Base-by-base conservation (phyloP, 2,888 invertebrate species). In the Plebejus anna region DNA sequence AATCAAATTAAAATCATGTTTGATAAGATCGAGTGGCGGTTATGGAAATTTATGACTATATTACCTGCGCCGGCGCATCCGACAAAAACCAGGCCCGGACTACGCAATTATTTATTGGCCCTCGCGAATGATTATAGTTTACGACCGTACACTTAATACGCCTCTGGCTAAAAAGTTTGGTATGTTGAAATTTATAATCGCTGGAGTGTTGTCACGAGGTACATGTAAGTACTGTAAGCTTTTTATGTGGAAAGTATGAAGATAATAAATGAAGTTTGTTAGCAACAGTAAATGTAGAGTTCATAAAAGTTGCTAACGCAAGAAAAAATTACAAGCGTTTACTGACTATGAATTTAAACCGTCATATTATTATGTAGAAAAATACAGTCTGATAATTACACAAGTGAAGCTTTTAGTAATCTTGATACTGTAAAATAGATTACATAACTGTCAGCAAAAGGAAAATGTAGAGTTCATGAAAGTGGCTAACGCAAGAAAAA, bases 21-120 rank as follows among this genome's bases (percentile, higher is more conserved):
- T 92, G 93, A 94, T 94, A 94, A 93, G 91, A 94, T 94, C 94
- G 92, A 92, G 89, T 92, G 93, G 92, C 92, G 91, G 93, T 93
- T 94, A 94, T 93, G 92, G 91, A 92, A 93, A 94, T 94, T 94
- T 94, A 93, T 94, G 94, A 93, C 94, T 94, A 93, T 94, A 94
- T 94, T 94, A 94, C 93, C 92, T 93, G 93, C 91, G 90, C 91
- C 83, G 85, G 89, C 91, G 92, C 93, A 91, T 87, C 88, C 88
- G 88, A 90, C 90, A 90, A 92, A 90, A 92, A 91, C 89, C 89
- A 87, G 90, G 87, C 84, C 88, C 88, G 89, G 87, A 86, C 88
- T 85, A 84, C 86, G 89, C 89, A 92, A 92, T 93, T 93, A 93
- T 94, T 93, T 92, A 92, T 92, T 88, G 89, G 88, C 86, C 86